These are phyloP conservation scores for Pteronura brasiliensis DNA, from an alignment of 2,113 vertebrate species.

Conservation along the genomic window DNA sequence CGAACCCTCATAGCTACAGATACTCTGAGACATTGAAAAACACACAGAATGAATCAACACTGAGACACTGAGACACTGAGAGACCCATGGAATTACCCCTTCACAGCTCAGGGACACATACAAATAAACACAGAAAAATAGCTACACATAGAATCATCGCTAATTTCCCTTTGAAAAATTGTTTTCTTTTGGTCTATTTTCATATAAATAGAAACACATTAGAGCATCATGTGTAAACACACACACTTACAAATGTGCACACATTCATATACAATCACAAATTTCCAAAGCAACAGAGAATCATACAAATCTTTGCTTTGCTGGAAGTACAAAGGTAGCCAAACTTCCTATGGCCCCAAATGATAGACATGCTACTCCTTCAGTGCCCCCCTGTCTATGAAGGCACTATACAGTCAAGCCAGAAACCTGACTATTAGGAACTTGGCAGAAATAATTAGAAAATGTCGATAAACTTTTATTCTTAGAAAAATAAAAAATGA, in stretches of 20 bases:
- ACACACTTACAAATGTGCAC: slow-evolving; percentile 32
- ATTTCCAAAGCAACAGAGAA: slow-evolving; percentile 41
- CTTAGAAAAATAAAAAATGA: slow-evolving; percentile 21
- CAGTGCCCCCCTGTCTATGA: neutral
- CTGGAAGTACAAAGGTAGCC: slow-evolving; percentile 10
- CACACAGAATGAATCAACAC: slow-evolving; percentile 18
- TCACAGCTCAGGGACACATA: neutral
- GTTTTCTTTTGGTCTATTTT: slow-evolving; percentile 43
- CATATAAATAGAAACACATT: slow-evolving; percentile 42
- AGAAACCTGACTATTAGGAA: slow-evolving; percentile 27
- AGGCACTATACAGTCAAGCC: neutral
- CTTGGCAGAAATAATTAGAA: slow-evolving; percentile 18
- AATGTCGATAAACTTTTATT: neutral
- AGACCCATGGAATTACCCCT: neutral
- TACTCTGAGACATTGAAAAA: slow-evolving; percentile 37
- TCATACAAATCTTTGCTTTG: slow-evolving; percentile 21
- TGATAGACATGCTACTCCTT: slow-evolving; percentile 18
- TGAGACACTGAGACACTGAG: slow-evolving; percentile 12
- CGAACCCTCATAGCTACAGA: slow-evolving; percentile 22
- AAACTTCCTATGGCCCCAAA: slow-evolving; percentile 11
- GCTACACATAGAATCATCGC: neutral
- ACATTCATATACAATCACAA: slow-evolving; percentile 29
- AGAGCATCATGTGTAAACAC: slow-evolving; percentile 36
- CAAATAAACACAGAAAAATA: slow-evolving; percentile 42
- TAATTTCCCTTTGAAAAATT: slow-evolving; percentile 22